These are phyloP conservation scores for Hybognathus amarus DNA, from an alignment of 2,797 vertebrate genomes.

Conservation along the genomic window DNA sequence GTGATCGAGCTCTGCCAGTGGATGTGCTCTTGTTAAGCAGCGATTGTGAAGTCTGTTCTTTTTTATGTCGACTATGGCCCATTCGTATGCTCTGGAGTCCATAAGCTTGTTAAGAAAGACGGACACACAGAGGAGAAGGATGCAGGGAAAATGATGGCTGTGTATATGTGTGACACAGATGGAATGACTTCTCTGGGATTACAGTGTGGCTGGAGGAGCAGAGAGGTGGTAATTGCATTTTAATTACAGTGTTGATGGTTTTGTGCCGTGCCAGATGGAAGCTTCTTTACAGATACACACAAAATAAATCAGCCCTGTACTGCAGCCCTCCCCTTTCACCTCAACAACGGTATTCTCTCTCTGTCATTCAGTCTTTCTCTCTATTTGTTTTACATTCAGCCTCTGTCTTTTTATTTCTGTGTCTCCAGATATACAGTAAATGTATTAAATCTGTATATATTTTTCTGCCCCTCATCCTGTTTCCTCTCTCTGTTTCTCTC, in stretches of 20 bases:
- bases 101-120: slow-evolving; percentile 39
- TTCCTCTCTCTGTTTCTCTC: slow-evolving; percentile 3
- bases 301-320: slow-evolving; percentile 76
- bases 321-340: slow-evolving; percentile 57
- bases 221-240: slow-evolving; percentile 98
- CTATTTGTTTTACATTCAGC: slow-evolving; percentile 21
- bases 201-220: slow-evolving; percentile 85
- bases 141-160: slow-evolving; percentile 38
- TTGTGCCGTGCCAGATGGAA: slow-evolving; percentile 95
- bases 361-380: neutral
- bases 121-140: slow-evolving; percentile 48
- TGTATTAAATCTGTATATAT: slow-evolving; percentile 17
- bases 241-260: slow-evolving; percentile 98
- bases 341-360: slow-evolving; percentile 42
- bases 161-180: slow-evolving; percentile 86
- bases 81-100: slow-evolving; percentile 36
- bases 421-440: slow-evolving; percentile 35
- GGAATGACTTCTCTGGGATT: slow-evolving; percentile 95
- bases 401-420: slow-evolving; percentile 20
- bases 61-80: slow-evolving; percentile 34
- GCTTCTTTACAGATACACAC: slow-evolving; percentile 89
- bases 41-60: slow-evolving; percentile 35
- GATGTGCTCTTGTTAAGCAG: slow-evolving; percentile 42
- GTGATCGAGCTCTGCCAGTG: slow-evolving; percentile 33
- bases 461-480: slow-evolving; percentile 6